These are phyloP conservation scores for Delichon dasypus DNA, from an alignment of 2,797 vertebrate genomes.

Conservation along the genomic window DNA sequence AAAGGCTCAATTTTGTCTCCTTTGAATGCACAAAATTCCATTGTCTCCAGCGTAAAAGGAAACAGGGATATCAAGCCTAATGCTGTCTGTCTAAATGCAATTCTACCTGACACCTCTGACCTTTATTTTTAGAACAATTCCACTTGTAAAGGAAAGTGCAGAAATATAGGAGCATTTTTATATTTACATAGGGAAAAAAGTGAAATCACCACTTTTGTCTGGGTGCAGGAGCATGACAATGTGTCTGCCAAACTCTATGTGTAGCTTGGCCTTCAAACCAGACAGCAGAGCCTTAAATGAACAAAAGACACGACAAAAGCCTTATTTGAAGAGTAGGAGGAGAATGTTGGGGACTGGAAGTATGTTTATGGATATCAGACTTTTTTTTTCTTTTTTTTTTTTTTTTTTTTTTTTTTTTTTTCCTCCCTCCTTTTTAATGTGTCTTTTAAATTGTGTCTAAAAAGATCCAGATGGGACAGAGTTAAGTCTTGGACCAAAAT, in stretches of 20 bases:
- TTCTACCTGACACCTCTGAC: conserved; percentile 9
- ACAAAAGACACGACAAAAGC: conserved; percentile 23
- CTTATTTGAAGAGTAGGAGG: background rate
- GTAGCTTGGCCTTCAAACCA: conserved; percentile 28
- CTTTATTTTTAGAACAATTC: conserved; percentile 45
- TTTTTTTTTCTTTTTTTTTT: background rate
- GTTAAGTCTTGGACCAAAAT: background rate
- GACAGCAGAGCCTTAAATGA: background rate
- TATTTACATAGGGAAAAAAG: background rate
- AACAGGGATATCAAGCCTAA: background rate
- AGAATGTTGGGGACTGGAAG: background rate
- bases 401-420: background rate
- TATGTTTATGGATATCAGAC: background rate
- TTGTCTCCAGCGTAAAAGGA: conserved; percentile 15
- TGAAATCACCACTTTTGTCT: conserved; percentile 13
- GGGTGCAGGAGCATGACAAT: background rate
- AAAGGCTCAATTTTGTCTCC: conserved; percentile 44
- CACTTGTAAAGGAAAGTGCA: background rate
- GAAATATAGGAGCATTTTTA: background rate
- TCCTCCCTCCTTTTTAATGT: background rate
- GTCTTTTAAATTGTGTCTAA: background rate
- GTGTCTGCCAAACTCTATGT: background rate
- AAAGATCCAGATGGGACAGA: background rate
- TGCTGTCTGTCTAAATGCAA: conserved; percentile 7
- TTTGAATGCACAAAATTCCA: conserved; percentile 45